These are phyloP conservation scores for Drepanosiphum platanoidis DNA, from an alignment of 2,888 invertebrate species.

Conservation along the genomic window DNA sequence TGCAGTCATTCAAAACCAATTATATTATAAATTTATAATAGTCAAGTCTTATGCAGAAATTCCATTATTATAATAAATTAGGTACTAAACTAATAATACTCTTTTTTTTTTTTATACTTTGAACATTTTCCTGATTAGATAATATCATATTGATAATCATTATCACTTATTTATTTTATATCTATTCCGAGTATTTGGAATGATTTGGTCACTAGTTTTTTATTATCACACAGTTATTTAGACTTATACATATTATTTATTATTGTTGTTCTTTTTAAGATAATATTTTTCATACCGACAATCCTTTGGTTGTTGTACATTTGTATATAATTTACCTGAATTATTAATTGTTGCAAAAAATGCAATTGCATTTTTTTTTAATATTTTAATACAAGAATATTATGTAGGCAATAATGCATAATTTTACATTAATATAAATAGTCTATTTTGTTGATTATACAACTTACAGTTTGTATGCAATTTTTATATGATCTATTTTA, in stretches of 20 bases:
- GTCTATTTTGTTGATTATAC: not conserved
- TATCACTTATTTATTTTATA: not conserved
- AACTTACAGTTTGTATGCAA: not conserved
- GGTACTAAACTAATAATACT: not conserved
- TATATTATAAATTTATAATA: not conserved
- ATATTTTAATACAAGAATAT: not conserved
- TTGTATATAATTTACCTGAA: constrained; percentile 1
- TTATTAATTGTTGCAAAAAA: constrained; percentile 21
- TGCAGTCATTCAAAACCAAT: not conserved
- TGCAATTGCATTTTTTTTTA: not conserved
- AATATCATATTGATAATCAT: not conserved
- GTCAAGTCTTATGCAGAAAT: not conserved
- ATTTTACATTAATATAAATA: not conserved
- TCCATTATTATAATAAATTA: not conserved
- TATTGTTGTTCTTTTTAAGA: constrained; percentile 13
- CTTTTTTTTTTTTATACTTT: not conserved
- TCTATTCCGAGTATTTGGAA: not conserved
- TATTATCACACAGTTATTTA: constrained; percentile 6
- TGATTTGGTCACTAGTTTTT: constrained; percentile 37
- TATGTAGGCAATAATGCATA: not conserved
- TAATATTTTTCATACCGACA: not conserved
- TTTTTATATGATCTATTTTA: not conserved
- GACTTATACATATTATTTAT: not conserved
- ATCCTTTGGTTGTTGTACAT: not conserved
- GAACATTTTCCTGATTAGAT: not conserved